A percentile compares a stretch with the other conserved stretches of the same genome.
Evolutionary conservation across 2,113 vertebrate species (phyloP).

Genomic region (Aphelocoma coerulescens): DNA sequence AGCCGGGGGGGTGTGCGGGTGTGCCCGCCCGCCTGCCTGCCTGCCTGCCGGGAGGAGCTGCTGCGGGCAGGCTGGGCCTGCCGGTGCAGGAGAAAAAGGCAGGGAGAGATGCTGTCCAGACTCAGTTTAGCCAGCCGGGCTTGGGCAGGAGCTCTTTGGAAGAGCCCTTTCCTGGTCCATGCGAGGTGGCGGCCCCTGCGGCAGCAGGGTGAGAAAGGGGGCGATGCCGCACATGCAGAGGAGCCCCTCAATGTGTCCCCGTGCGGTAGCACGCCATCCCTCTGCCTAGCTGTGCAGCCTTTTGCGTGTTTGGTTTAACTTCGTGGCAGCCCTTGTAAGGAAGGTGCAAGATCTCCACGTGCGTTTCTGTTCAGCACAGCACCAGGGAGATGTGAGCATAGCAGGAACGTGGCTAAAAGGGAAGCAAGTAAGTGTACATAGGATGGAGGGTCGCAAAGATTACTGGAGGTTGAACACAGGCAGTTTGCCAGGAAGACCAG

Average conservation of each 20-base stretch:
- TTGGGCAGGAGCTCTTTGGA: too few species aligned
- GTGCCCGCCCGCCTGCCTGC: neutral
- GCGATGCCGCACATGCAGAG: neutral
- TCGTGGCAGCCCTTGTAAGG: neutral
- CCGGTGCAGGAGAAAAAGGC: neutral
- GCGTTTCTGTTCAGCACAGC: neutral
- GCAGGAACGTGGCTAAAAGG: neutral
- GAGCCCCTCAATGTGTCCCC: too few species aligned
- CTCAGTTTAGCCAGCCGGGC: neutral
- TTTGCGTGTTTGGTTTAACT: neutral
- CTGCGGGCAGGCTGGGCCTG: neutral
- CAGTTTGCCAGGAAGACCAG: neutral
- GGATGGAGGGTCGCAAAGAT: neutral
- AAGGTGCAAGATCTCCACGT: neutral
- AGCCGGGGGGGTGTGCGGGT: neutral
- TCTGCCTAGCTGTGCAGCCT: neutral
- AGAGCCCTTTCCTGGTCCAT: fast-evolving
- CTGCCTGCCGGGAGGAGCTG: neutral
- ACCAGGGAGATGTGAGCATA: neutral
- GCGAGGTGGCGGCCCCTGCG: fast-evolving
- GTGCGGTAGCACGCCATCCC: fast-evolving
- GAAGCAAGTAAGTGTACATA: neutral
- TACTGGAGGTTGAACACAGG: neutral
- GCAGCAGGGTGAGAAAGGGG: neutral
- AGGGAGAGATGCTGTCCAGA: neutral